Evolutionary conservation across 2,888 invertebrate species (phyloP).

Genomic region (Mythimna albipuncta): DNA sequence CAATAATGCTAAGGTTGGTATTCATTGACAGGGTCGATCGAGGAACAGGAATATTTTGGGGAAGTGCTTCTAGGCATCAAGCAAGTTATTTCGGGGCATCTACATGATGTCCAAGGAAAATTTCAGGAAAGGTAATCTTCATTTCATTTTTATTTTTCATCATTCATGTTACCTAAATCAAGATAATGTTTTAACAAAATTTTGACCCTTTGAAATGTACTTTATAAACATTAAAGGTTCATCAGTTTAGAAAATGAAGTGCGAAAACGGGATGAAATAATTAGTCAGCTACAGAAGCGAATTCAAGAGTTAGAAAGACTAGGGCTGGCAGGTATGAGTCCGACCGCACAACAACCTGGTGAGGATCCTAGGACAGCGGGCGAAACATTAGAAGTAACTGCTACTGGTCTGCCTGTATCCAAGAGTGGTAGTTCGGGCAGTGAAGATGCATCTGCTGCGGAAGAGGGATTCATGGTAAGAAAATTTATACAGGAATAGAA

Average conservation of each 20-base stretch:
- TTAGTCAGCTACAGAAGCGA: slow-evolving; percentile 93
- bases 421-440: slow-evolving; percentile 87
- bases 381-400: slow-evolving; percentile 52
- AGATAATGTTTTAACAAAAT: not conserved
- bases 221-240: slow-evolving; percentile 85
- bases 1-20: slow-evolving; percentile 63
- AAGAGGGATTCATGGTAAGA: slow-evolving; percentile 88
- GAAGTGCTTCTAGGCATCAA: slow-evolving; percentile 95
- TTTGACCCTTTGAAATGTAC: not conserved
- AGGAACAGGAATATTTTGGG: slow-evolving; percentile 95
- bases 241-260: slow-evolving; percentile 95
- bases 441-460: slow-evolving; percentile 84
- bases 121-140: slow-evolving; percentile 91
- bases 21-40: slow-evolving; percentile 90
- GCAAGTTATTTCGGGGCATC: slow-evolving; percentile 94
- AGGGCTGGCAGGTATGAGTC: slow-evolving; percentile 72
- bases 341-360: slow-evolving; percentile 58
- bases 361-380: slow-evolving; percentile 47
- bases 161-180: not conserved
- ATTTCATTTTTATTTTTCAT: not conserved
- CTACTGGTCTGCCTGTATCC: slow-evolving; percentile 61
- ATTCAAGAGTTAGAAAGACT: slow-evolving; percentile 92
- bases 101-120: slow-evolving; percentile 93
- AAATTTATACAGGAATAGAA: not conserved
- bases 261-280: slow-evolving; percentile 95